Conservation (phyloP, 2,113 vertebrate genomes). For the Corythaixoides concolor region DNA sequence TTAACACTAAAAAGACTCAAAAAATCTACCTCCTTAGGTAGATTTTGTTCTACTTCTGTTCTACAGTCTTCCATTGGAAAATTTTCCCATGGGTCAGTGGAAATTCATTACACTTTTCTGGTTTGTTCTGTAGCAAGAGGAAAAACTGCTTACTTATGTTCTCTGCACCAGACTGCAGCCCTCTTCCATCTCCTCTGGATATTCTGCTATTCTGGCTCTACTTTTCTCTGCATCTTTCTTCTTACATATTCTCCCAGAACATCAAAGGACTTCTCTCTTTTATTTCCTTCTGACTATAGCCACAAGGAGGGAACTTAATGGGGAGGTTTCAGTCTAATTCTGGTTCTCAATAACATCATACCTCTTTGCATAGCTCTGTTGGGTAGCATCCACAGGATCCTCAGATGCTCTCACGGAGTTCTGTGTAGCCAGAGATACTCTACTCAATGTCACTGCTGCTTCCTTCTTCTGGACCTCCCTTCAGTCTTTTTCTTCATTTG, state of each 20-base stretch:
- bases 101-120: neutral
- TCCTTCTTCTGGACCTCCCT: neutral
- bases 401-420: neutral
- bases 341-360: neutral
- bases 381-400: neutral
- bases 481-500: neutral
- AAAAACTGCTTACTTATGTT: neutral
- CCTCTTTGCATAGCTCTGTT: neutral
- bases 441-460: neutral
- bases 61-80: neutral
- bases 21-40: neutral
- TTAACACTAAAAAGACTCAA: neutral
- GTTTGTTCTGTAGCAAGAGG: neutral
- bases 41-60: neutral
- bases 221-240: neutral
- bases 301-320: neutral
- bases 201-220: neutral
- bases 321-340: neutral
- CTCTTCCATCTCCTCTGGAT: neutral
- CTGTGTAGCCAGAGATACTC: neutral
- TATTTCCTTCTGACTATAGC: neutral
- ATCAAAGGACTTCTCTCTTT: neutral
- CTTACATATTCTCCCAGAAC: neutral
- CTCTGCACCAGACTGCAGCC: neutral
- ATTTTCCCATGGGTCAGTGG: fast-evolving